Conservation (phyloP, 2,888 invertebrate genomes). For the Caenorhabditis wallacei region DNA sequence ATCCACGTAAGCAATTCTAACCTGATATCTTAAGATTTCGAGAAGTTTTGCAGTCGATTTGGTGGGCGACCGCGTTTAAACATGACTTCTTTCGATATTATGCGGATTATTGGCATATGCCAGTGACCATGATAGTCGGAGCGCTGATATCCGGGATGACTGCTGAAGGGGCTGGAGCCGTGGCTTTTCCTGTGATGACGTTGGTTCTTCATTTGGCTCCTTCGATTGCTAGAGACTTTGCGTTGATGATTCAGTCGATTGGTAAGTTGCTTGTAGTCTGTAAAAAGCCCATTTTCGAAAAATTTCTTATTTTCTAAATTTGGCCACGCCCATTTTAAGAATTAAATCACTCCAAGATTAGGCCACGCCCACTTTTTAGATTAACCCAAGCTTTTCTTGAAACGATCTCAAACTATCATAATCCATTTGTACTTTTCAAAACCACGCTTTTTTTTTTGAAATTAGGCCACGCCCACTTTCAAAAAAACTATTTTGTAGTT, state of each 20-base stretch:
- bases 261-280: slow-evolving; percentile 58
- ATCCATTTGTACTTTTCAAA: too few relatives aligned
- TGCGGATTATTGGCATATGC: slow-evolving; percentile 78
- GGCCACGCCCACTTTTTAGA: too few relatives aligned
- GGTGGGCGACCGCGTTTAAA: slow-evolving; percentile 62
- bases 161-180: slow-evolving; percentile 78
- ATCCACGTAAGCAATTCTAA: slow-evolving; percentile 49
- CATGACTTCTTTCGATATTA: slow-evolving; percentile 76
- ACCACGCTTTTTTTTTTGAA: too few relatives aligned
- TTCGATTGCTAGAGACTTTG: slow-evolving; percentile 75
- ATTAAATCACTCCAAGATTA: too few relatives aligned
- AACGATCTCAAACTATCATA: too few relatives aligned
- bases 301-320: too few relatives aligned
- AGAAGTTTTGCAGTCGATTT: slow-evolving; percentile 56
- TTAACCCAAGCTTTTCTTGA: too few relatives aligned
- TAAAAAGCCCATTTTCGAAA: too few relatives aligned
- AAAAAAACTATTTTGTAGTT: neutral
- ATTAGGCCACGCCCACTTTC: too few relatives aligned
- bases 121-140: slow-evolving; percentile 82
- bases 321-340: too few relatives aligned
- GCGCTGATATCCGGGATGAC: slow-evolving; percentile 77
- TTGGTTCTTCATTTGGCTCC: slow-evolving; percentile 73
- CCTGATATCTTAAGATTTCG: neutral
- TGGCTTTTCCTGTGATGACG: slow-evolving; percentile 80
- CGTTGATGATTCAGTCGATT: slow-evolving; percentile 75